Evolutionary conservation across 2,888 invertebrate species (phyloP), one percentile per base, ranked within the genome.

Genomic region (Pollenia angustigena): DNA sequence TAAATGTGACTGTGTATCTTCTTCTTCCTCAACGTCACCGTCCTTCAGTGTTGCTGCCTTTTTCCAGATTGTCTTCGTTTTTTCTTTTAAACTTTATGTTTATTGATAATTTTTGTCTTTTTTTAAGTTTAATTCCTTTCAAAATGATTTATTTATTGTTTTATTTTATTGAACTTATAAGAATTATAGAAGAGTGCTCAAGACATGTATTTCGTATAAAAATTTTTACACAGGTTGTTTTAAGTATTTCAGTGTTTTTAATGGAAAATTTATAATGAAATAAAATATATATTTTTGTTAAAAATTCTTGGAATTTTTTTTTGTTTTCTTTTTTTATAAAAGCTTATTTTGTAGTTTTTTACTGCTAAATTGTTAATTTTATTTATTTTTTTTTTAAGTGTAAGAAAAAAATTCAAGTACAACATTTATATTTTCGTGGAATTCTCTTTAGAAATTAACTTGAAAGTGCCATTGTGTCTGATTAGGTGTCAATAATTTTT

Each of bases 81-180:
- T 69, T 56, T 72, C 62, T 64, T 71, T 64, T 46, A 32, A 68
- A 62, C 71, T 64, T 48, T n/a, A 16, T 18, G 18, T 76, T 81
- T 72, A 71, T 52, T 68, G 66, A 16, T 80, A 50, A 16, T 58
- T 69, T 88, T 90, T 89, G 8, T 8, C 12, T 18, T 48, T 90
- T 90, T 89, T 88, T 32, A 76, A 83, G 85, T 87, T 88, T 84
- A 81, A 85, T 85, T 88, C 68, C 62, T 79, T 87, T 83, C 76
- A 76, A 40, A 69, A 84, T 76, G 50, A 72, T 54, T 87, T 87
- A 76, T 82, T 75, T 71, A 62, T 76, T 58, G 87, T 78, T 81
- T 85, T 56, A 66, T 56, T 79, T 50, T 58, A 68, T 68, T 58
- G 58, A 78, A 56, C 48, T 50, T 12, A 1, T 48, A 11, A 66